A percentile compares a stretch with the other conserved stretches of the same genome.
Evolutionary conservation across 2,797 vertebrate species (phyloP).

Genomic region (Chaetophractus vellerosus): DNA sequence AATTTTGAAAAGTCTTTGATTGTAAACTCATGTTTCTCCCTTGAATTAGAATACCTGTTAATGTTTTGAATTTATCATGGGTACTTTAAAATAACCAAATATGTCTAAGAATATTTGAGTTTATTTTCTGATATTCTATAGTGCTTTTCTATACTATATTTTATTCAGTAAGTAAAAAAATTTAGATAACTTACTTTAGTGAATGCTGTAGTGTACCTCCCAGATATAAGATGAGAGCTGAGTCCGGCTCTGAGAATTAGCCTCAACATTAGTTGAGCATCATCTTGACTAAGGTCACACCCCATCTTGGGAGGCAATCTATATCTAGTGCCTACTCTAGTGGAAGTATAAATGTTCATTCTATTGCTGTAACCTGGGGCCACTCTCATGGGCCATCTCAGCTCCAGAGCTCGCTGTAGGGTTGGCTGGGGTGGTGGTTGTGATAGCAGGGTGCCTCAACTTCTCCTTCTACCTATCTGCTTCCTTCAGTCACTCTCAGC

Average conservation of each 20-base stretch:
- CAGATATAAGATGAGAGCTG: neutral
- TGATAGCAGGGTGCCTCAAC: neutral
- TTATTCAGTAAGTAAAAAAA: neutral
- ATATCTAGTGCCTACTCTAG: neutral
- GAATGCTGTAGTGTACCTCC: neutral
- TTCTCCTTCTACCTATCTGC: neutral
- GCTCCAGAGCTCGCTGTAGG: neutral
- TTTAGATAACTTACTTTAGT: neutral
- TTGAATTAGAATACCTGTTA: neutral
- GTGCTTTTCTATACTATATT: neutral
- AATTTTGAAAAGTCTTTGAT: slow-evolving; percentile 4
- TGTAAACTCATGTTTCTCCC: slow-evolving; percentile 11
- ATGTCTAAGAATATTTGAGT: neutral
- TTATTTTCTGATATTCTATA: slow-evolving; percentile 25
- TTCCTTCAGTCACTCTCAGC: neutral
- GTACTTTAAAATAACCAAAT: slow-evolving; percentile 5
- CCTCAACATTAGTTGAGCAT: neutral
- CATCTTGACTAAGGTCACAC: neutral
- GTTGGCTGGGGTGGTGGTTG: neutral
- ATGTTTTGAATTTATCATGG: neutral
- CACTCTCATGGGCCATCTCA: neutral
- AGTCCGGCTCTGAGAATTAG: slow-evolving; percentile 21
- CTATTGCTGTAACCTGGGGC: neutral
- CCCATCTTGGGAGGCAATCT: neutral
- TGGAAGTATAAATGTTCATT: neutral